These are phyloP conservation scores for Dasyurus viverrinus DNA, from an alignment of 2,113 vertebrate species.

Conservation along the genomic window DNA sequence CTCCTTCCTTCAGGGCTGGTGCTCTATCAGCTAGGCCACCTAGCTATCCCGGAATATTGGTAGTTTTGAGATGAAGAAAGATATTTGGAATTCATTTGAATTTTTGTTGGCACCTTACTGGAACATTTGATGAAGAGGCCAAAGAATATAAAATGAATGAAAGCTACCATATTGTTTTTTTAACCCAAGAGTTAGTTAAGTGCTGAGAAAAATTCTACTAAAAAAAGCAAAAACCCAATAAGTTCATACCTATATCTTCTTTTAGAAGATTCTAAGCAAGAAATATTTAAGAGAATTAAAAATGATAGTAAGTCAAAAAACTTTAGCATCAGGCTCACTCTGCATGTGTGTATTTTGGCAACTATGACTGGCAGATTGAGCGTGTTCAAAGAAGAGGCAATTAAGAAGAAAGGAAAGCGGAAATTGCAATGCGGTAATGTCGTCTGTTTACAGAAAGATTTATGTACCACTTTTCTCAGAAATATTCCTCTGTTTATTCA, in stretches of 20 bases:
- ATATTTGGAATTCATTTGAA: background rate
- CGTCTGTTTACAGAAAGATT: slow-evolving; percentile 19
- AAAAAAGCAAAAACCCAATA: background rate
- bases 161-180: background rate
- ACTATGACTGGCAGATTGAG: background rate
- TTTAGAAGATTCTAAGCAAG: background rate
- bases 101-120: background rate
- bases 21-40: no score
- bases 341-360: slow-evolving; percentile 54
- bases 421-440: slow-evolving; percentile 1
- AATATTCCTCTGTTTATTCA: slow-evolving; percentile 26
- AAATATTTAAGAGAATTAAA: background rate
- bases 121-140: background rate
- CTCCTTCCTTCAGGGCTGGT: no score
- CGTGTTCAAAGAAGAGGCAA: background rate
- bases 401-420: slow-evolving; percentile 17
- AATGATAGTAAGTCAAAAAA: slow-evolving; percentile 10
- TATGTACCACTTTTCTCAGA: slow-evolving; percentile 22
- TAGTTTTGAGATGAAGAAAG: slow-evolving; percentile 11
- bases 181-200: background rate
- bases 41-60: background rate
- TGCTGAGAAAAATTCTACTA: background rate
- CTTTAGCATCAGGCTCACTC: slow-evolving; percentile 18
- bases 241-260: background rate
- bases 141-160: slow-evolving; percentile 8